A percentile compares a stretch with the other conserved stretches of the same genome.
Conservation (phyloP, 2,797 vertebrate species). For the Phataginus tetradactyla region DNA sequence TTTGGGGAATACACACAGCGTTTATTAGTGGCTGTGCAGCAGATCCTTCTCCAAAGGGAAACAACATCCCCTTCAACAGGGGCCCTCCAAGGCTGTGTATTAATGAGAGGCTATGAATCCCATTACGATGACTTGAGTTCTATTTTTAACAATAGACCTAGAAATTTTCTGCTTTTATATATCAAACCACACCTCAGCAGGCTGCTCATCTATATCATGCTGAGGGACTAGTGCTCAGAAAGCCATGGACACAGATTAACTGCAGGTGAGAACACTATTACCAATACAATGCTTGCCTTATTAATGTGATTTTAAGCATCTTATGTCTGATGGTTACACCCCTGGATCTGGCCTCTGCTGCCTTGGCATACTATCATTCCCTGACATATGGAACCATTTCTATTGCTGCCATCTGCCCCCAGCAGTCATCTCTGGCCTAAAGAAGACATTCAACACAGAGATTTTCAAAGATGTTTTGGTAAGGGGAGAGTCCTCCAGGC, state of each 20-base stretch:
- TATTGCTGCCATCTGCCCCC: not conserved
- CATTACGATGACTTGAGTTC: not conserved
- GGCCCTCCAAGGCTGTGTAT: not conserved
- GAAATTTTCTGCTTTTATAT: not conserved
- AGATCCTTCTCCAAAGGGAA: not conserved
- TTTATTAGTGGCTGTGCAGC: not conserved
- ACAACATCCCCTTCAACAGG: not conserved
- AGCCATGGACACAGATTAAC: not conserved
- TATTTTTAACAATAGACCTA: not conserved
- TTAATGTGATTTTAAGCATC: not conserved
- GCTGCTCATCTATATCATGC: slow-evolving; percentile 35
- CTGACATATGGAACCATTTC: not conserved
- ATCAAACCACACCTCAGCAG: not conserved
- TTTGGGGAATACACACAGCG: not conserved
- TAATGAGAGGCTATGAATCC: not conserved
- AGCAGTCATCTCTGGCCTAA: not conserved
- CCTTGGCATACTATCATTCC: not conserved
- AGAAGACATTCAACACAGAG: not conserved
- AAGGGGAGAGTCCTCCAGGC: not conserved
- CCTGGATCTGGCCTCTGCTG: not conserved
- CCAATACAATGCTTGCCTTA: not conserved
- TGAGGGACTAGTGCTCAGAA: not conserved
- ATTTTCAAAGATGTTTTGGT: not conserved
- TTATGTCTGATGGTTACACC: not conserved
- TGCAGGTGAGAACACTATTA: not conserved